A percentile compares a stretch with the other conserved stretches of the same genome.
Evolutionary conservation across 2,888 invertebrate species (phyloP).

Genomic region (Luperina nickerlii): DNA sequence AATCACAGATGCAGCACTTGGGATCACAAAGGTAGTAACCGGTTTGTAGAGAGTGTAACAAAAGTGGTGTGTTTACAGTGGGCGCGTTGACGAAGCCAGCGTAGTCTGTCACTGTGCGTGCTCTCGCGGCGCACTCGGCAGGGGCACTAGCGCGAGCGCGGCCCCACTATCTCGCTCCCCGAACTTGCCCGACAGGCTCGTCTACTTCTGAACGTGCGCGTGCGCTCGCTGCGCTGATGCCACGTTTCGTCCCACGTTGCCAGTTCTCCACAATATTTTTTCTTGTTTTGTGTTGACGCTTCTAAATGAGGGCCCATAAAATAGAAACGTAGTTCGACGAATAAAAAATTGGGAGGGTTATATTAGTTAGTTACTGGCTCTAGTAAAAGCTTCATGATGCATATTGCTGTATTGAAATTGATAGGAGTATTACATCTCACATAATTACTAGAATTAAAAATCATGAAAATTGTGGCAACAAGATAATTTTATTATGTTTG

Average conservation of each 20-base stretch:
- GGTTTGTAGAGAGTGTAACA: constrained; percentile 84
- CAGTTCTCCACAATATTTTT: constrained; percentile 78
- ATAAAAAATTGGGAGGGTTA: constrained; percentile 71
- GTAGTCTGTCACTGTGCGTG: constrained; percentile 74
- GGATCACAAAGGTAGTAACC: constrained; percentile 83
- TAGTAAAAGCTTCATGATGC: constrained; percentile 18
- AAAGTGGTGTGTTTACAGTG: constrained; percentile 75
- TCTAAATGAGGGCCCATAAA: constrained; percentile 87
- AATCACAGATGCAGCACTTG: constrained; percentile 80
- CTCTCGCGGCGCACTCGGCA: constrained; percentile 80
- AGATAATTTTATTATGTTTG: background rate
- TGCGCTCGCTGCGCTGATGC: constrained; percentile 87
- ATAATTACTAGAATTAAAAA: background rate
- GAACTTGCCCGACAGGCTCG: constrained; percentile 85
- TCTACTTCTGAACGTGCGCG: constrained; percentile 84
- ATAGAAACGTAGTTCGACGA: constrained; percentile 82
- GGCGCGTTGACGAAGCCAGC: constrained; percentile 69
- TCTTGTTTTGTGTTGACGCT: constrained; percentile 88
- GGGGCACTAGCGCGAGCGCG: constrained; percentile 82
- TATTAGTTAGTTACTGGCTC: constrained; percentile 45
- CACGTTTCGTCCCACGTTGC: constrained; percentile 84
- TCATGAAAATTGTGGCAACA: background rate
- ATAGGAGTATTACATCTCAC: background rate
- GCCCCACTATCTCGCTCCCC: constrained; percentile 77
- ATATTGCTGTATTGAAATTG: constrained; percentile 16